Conservation (phyloP, 2,113 vertebrate genomes). For the Canis aureus region DNA sequence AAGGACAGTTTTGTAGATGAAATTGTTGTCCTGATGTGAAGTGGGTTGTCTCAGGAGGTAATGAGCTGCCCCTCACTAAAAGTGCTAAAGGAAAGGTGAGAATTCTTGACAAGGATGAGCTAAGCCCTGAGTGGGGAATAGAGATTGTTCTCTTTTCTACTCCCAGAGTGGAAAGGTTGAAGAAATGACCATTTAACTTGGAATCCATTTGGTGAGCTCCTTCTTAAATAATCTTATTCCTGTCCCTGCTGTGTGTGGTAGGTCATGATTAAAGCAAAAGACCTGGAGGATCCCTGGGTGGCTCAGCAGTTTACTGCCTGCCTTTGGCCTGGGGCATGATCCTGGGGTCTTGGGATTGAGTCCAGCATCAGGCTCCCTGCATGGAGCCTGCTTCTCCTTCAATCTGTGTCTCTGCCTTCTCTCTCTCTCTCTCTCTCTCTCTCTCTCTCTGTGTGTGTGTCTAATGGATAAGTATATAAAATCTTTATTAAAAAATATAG, state of each 20-base stretch:
- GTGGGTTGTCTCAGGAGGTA: neutral
- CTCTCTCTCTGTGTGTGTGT: too few relatives aligned
- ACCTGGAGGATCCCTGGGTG: neutral
- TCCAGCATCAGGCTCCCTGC: too few relatives aligned
- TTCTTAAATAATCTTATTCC: conserved; percentile 45
- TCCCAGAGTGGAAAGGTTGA: neutral
- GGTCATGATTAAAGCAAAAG: conserved; percentile 45
- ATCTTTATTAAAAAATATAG: neutral
- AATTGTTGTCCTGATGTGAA: neutral
- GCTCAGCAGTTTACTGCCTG: too few relatives aligned
- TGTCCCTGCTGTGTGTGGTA: neutral
- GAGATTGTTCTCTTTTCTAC: neutral
- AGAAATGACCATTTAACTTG: neutral
- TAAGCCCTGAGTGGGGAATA: neutral
- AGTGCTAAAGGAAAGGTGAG: neutral
- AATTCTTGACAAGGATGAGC: neutral
- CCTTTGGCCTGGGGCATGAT: too few relatives aligned
- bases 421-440: too few relatives aligned
- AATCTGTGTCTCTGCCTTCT: too few relatives aligned
- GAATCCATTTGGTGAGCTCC: conserved; percentile 11
- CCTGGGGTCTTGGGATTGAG: too few relatives aligned
- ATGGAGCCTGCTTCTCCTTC: too few relatives aligned
- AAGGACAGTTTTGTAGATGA: conserved; percentile 26
- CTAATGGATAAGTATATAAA: too few relatives aligned
- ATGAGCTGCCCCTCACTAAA: neutral